A percentile compares a stretch with the other conserved stretches of the same genome.
Evolutionary conservation across 2,888 invertebrate genomes (phyloP).

Genomic region (Lampropteryx suffumata): DNA sequence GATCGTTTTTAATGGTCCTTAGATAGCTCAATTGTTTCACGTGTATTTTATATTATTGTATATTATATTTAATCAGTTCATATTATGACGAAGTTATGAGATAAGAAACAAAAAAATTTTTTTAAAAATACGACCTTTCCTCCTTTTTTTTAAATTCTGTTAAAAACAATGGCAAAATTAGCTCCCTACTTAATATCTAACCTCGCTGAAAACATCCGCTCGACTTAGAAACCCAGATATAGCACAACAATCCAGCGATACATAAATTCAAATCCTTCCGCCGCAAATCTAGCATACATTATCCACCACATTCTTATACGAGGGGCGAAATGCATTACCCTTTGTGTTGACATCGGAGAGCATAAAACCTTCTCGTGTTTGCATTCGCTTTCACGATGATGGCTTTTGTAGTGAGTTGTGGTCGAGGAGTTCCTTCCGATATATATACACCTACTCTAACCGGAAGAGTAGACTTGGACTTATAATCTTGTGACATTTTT

Average conservation of each 20-base stretch:
- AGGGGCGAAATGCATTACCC: conserved; percentile 55
- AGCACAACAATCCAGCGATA: conserved; percentile 10
- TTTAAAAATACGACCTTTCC: too few relatives aligned
- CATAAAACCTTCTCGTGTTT: conserved; percentile 43
- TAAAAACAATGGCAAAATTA: too few relatives aligned
- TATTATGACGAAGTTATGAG: too few relatives aligned
- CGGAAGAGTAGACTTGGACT: not conserved
- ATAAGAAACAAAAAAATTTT: too few relatives aligned
- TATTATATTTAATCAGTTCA: too few relatives aligned
- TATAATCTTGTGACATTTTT: too few relatives aligned
- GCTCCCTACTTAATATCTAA: not conserved
- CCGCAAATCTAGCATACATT: conserved; percentile 23
- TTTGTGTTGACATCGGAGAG: conserved; percentile 54
- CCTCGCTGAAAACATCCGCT: not conserved
- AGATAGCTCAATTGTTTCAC: too few relatives aligned
- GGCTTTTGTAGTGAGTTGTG: conserved; percentile 17
- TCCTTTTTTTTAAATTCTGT: too few relatives aligned
- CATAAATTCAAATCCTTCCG: conserved; percentile 25
- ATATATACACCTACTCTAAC: not conserved
- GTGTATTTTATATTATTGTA: too few relatives aligned
- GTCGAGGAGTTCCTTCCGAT: conserved; percentile 5
- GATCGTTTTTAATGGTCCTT: too few relatives aligned
- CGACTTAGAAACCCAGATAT: not conserved
- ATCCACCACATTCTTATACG: conserved; percentile 43
- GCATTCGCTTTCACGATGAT: conserved; percentile 21